Conservation (phyloP, 2,797 vertebrate species). For the Rhincodon typus region DNA sequence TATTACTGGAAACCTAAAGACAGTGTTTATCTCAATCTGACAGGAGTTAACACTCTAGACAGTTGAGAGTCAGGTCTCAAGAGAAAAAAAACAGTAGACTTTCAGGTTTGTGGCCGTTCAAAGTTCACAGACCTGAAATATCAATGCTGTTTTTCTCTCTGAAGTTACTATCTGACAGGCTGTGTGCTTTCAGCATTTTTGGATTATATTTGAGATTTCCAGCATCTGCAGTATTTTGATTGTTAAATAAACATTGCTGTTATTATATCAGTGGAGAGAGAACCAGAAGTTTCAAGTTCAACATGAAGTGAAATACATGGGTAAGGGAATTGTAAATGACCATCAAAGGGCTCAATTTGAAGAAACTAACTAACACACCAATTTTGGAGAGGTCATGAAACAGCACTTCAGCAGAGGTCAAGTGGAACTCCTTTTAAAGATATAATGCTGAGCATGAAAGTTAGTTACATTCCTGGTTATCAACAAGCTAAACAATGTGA, state of each 20-base stretch:
- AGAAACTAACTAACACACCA: background rate
- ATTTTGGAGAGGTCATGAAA: background rate
- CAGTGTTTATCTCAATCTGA: background rate
- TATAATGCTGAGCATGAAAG: background rate
- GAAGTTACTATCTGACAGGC: no score
- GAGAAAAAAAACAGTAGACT: no score
- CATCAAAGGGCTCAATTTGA: background rate
- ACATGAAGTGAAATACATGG: background rate
- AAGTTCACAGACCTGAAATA: no score
- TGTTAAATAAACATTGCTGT: no score
- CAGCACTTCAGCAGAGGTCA: background rate
- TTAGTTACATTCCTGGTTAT: background rate
- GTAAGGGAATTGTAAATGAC: background rate
- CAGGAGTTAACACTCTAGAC: background rate
- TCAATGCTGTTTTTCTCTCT: no score
- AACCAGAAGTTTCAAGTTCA: background rate
- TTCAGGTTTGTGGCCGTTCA: no score
- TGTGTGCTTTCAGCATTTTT: no score
- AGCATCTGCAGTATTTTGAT: no score
- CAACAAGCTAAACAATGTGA: background rate
- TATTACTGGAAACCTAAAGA: background rate
- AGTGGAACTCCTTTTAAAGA: background rate
- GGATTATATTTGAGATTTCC: no score
- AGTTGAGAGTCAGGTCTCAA: no score
- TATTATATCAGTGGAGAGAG: no score